phyloP scores from a whole-genome alignment of 1,140 invertebrate genomes.

The Pseudomyrmex gracilis region DNA sequence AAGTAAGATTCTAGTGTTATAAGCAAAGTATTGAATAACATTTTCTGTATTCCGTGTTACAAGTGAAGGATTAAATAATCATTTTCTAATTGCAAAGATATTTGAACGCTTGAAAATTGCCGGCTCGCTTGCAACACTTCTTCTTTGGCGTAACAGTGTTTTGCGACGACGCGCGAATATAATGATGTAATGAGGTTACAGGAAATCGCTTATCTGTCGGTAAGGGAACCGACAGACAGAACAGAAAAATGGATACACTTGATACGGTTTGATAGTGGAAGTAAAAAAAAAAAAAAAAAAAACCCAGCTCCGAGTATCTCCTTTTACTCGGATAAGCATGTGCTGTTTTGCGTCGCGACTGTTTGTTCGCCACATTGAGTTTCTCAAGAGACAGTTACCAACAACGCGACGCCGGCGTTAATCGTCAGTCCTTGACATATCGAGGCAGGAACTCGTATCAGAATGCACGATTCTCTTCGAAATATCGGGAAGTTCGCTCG shows the following conservation, averaged over 20 bases:
- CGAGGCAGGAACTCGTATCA: conserved; percentile 51
- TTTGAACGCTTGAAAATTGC: background rate
- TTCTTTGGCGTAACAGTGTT: background rate
- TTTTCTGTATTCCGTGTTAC: background rate
- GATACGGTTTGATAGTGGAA: conserved; percentile 17
- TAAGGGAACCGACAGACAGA: conserved; percentile 5
- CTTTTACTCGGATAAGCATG: background rate
- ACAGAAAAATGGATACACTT: conserved; percentile 23
- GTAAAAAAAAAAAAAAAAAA: background rate
- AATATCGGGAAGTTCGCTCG: conserved; percentile 30
- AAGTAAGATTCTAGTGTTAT: too few species aligned
- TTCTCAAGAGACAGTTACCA: conserved; percentile 40
- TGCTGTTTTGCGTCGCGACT: background rate
- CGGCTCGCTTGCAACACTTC: background rate
- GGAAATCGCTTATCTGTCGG: conserved; percentile 51
- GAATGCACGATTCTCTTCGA: conserved; percentile 54
- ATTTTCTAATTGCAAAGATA: background rate
- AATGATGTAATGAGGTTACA: conserved; percentile 48
- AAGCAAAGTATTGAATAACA: background rate
- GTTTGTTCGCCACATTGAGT: conserved; percentile 23
- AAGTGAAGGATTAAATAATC: too few species aligned
- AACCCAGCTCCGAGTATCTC: background rate
- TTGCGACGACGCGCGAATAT: background rate
- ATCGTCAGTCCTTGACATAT: conserved; percentile 54
- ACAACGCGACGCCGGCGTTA: conserved; percentile 9